Evolutionary conservation across 2,113 vertebrate species (phyloP).

Genomic region (Salvator merianae): DNA sequence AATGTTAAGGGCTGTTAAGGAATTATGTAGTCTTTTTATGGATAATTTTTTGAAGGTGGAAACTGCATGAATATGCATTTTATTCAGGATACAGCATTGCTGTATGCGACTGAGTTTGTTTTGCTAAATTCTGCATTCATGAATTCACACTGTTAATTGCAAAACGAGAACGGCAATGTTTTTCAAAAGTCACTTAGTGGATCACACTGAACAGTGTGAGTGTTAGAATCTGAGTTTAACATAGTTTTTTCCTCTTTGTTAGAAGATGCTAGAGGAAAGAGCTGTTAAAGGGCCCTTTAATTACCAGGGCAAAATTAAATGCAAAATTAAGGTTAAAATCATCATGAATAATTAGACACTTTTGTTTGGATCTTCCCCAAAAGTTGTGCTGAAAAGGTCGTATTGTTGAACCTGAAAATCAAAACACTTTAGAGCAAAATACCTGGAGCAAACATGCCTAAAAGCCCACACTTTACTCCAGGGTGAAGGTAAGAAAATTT

Average conservation of each 20-base stretch:
- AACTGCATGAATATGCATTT: background rate
- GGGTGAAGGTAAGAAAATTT: too few species aligned
- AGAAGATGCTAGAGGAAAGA: conserved; percentile 1
- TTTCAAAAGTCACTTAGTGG: conserved; percentile 16
- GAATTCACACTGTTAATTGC: background rate
- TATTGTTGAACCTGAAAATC: too few species aligned
- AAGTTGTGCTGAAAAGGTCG: background rate
- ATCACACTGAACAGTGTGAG: conserved; percentile 1
- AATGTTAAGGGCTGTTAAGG: conserved; percentile 42
- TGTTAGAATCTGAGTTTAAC: conserved; percentile 32
- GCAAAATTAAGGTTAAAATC: background rate
- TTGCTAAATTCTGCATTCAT: background rate
- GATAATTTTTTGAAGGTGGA: background rate
- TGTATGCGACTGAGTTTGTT: background rate
- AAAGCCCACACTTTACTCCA: too few species aligned
- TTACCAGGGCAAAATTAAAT: background rate
- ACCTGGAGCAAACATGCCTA: too few species aligned
- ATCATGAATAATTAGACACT: background rate
- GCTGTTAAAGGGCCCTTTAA: conserved; percentile 40
- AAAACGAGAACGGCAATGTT: conserved; percentile 29
- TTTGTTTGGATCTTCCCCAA: background rate
- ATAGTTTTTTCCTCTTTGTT: conserved; percentile 27
- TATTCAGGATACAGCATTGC: background rate
- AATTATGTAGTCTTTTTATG: conserved; percentile 40
- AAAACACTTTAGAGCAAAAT: too few species aligned